Evolutionary conservation across 2,888 invertebrate genomes (phyloP).

Genomic region (Ormyrus rosae): DNA sequence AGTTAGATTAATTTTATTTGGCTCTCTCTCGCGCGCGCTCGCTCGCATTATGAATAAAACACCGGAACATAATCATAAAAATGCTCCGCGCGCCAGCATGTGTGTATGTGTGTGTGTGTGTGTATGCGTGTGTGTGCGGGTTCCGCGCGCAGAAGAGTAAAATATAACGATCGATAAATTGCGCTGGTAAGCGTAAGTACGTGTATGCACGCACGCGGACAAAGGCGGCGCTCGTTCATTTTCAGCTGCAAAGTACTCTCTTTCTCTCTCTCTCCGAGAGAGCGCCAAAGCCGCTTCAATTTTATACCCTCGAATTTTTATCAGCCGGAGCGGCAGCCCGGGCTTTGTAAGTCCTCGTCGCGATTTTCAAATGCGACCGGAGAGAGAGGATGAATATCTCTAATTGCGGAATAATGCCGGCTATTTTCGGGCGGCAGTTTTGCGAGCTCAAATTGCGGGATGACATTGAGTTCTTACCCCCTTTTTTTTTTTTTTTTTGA

Average conservation of each 20-base stretch:
- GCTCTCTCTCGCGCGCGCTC: too few relatives aligned
- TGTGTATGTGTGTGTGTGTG: too few relatives aligned
- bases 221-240: background rate
- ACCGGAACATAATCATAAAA: slow-evolving; percentile 1
- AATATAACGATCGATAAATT: slow-evolving; percentile 2
- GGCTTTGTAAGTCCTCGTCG: too few relatives aligned
- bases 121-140: too few relatives aligned
- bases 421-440: too few relatives aligned
- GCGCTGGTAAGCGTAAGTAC: background rate
- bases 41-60: background rate
- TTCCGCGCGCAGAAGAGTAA: background rate
- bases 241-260: background rate
- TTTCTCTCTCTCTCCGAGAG: background rate
- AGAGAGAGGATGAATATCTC: too few relatives aligned
- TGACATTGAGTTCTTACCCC: too few relatives aligned
- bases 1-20: too few relatives aligned
- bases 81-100: background rate
- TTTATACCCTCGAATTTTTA: background rate
- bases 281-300: background rate
- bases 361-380: too few relatives aligned
- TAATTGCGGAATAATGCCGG: too few relatives aligned
- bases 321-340: background rate
- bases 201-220: background rate
- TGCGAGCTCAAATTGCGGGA: too few relatives aligned
- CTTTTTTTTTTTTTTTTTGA: too few relatives aligned